phyloP scores from a whole-genome alignment of 2,888 invertebrate species.

The Orchesella flavescens region DNA sequence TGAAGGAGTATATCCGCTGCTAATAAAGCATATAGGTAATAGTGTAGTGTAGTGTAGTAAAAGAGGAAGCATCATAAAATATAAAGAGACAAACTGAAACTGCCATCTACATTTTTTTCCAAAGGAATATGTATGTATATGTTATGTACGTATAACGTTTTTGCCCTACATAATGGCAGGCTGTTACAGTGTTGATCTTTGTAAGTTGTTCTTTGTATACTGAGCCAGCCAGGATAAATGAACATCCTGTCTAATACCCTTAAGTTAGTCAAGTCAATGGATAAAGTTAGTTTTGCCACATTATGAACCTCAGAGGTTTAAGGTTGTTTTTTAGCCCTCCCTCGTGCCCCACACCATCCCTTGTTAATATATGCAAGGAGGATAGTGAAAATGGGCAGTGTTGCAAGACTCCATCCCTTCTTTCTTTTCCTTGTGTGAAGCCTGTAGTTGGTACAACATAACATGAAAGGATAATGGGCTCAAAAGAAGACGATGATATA shows the following conservation, averaged over 20 bases:
- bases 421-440: too few species aligned
- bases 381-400: too few species aligned
- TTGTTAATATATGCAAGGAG: slow-evolving; percentile 26
- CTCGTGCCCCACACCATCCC: slow-evolving; percentile 47
- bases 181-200: too few species aligned
- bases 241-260: slow-evolving; percentile 30
- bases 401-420: too few species aligned
- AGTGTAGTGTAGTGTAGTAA: background rate
- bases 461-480: too few species aligned
- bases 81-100: slow-evolving; percentile 13
- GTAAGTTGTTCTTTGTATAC: too few species aligned
- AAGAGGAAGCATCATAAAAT: background rate
- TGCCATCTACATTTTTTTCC: background rate
- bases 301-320: slow-evolving; percentile 41
- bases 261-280: slow-evolving; percentile 42
- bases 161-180: too few species aligned
- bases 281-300: slow-evolving; percentile 49
- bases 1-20: background rate
- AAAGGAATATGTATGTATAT: background rate
- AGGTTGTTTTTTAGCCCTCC: slow-evolving; percentile 45
- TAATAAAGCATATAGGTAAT: background rate
- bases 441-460: too few species aligned
- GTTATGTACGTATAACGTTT: too few species aligned
- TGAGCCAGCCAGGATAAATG: background rate
- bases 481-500: background rate